These are phyloP conservation scores for Bungarus multicinctus DNA, from an alignment of 2,113 vertebrate genomes.

Conservation along the genomic window DNA sequence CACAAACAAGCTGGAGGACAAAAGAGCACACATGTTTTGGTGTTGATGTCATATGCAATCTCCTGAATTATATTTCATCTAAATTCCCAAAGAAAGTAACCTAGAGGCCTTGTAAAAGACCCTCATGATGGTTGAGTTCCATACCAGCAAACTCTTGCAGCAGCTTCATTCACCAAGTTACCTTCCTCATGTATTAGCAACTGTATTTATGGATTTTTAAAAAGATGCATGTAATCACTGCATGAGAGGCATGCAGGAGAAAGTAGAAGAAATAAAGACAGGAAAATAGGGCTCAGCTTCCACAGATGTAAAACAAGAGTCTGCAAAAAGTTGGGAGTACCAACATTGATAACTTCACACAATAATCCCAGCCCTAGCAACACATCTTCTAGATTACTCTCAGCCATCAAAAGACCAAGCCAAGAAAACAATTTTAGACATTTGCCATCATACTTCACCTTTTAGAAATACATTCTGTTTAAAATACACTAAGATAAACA, in stretches of 20 bases:
- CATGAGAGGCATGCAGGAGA: neutral
- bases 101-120: neutral
- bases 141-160: neutral
- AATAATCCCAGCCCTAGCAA: neutral
- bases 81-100: neutral
- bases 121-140: neutral
- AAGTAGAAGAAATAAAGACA: neutral
- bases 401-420: neutral
- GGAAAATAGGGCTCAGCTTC: neutral
- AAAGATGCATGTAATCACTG: neutral
- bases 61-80: neutral
- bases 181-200: neutral
- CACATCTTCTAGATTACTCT: neutral
- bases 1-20: slow-evolving; percentile 77
- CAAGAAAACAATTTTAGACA: neutral
- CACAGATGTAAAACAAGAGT: neutral
- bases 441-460: neutral
- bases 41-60: neutral
- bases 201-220: too few relatives aligned
- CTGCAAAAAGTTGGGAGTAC: neutral
- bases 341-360: neutral
- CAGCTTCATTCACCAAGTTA: neutral
- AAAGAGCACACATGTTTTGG: neutral
- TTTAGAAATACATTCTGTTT: neutral
- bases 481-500: neutral